Base-by-base conservation (phyloP, 2,113 vertebrate species). In the Dasypus novemcinctus region DNA sequence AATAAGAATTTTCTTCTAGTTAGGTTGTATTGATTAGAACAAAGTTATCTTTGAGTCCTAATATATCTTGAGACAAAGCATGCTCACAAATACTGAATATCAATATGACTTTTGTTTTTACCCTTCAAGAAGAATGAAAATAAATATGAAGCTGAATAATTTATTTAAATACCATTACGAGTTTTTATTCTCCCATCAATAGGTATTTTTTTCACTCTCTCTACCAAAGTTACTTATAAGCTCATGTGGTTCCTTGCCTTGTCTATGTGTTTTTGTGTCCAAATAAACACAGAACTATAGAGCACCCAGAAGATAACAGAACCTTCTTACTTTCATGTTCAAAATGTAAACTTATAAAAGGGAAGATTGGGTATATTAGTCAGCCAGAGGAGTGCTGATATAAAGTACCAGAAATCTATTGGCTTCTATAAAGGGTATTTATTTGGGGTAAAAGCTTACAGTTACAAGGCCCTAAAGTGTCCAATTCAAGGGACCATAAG, bases 71-170 rank as follows among this genome's bases (percentile, higher is more conserved):
- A 93, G 52, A 94, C 23, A 57, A 69, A 31, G 15, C 27, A 49
- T 75, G 63, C 33, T 90, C 94, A 80, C 8, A 54, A 68, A 95
- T 13, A 95, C 31, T 87, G 69, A 90, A 79, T 14, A 97, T 92
- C 20, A 94, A 90, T 74, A 57, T 49, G 17, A 0, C 23, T 33
- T 91, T 82, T 41, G 3, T 33, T 87, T 91, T 93, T 74, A 78
- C 43, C 92, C 59, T 94, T 86, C 36, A 93, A 87, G 20, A 84
- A 12, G 3, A 52, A 43, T 93, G 36, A 91, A 92, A 92, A 87
- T 85, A 75, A 75, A 76, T 66, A 49, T 12, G 36, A 76, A 10
- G 49, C 25, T 91, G 71, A 93, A 87, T 63, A 90, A 74, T 38
- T 79, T 71, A 54, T 59, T 54, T 78, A 89, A 61, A 71, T 36